Evolutionary conservation across 53 echinoderm and acorn worm genomes (phyloP), one percentile per base, ranked within the genome.

Genomic region (Hippasteria phrygiana): DNA sequence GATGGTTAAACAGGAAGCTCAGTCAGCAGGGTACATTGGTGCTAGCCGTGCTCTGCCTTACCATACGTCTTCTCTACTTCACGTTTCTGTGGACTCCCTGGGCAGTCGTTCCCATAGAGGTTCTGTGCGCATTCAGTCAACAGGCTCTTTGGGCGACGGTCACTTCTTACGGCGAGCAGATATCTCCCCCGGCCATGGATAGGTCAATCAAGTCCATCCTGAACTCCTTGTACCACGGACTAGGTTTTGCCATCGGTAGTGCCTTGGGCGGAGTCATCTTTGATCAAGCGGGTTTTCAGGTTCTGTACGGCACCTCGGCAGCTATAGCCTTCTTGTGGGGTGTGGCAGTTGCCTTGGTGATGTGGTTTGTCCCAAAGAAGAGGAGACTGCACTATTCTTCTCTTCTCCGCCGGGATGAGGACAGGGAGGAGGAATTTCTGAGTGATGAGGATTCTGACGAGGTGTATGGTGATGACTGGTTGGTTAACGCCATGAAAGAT

Each of bases 161-260:
- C 33, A 86, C 82, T 27, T 62, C 89, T 5, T 96, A 88, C 53
- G 87, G 93, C 28, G 94, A 96, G 64, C 88, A 94, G 48, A 91
- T 93, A 42, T 93, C 98, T 36, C 95, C 98, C 29, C 98, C 98
- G 41, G 97, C 95, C 26, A 74, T 95, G 88, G 83, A 91, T 20
- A 72, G 92, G 35, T 66, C 90, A 1, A 78, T 96, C 83, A 89
- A 96, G 36, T 69, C 78, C 28, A 93, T 91, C 34, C 76, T 94
- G 64, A 55, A 92, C 66, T 78, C 90, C n/a, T 48, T 99, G 11
- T 93, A 94, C 74, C 91, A 93, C 31, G 94, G 90, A 10, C 31
- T 99, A 4, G 99, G 99, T 2, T 86, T 88, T 9, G 80, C 88
- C 54, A 53, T 91, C 22, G 99, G 99, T 6, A 87, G 91, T 53